Evolutionary conservation across 2,888 invertebrate species (phyloP).

Genomic region (Glaucopsyche alexis): DNA sequence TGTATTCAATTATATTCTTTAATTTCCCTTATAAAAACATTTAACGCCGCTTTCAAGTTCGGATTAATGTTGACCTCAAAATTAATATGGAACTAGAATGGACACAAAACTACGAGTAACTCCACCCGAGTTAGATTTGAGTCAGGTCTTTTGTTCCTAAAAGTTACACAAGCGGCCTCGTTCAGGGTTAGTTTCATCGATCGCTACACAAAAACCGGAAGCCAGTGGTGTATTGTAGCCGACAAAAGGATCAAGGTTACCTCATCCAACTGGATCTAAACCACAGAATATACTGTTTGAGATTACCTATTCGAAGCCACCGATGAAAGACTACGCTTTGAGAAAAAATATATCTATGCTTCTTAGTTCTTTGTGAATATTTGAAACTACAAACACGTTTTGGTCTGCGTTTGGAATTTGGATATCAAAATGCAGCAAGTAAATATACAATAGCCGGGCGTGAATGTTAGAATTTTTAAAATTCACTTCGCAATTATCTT

Average conservation of each 20-base stretch:
- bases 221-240: slow-evolving; percentile 15
- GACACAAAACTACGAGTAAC: no score
- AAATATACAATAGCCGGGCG: neutral
- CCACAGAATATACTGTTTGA: neutral
- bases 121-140: neutral
- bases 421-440: neutral
- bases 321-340: neutral
- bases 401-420: neutral
- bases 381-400: neutral
- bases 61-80: neutral
- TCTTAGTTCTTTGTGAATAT: neutral
- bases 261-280: neutral
- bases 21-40: neutral
- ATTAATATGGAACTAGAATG: neutral
- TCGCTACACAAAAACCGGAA: slow-evolving; percentile 31
- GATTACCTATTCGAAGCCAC: neutral
- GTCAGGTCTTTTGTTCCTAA: slow-evolving; percentile 6
- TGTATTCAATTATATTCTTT: neutral
- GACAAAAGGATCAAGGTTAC: slow-evolving; percentile 23
- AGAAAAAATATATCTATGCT: neutral
- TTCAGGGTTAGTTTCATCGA: slow-evolving; percentile 30
- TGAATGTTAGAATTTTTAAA: neutral
- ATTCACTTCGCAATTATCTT: neutral
- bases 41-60: neutral
- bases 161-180: slow-evolving; percentile 24